Evolutionary conservation across 2,888 invertebrate genomes (phyloP).

Genomic region (Drosophila limbata): DNA sequence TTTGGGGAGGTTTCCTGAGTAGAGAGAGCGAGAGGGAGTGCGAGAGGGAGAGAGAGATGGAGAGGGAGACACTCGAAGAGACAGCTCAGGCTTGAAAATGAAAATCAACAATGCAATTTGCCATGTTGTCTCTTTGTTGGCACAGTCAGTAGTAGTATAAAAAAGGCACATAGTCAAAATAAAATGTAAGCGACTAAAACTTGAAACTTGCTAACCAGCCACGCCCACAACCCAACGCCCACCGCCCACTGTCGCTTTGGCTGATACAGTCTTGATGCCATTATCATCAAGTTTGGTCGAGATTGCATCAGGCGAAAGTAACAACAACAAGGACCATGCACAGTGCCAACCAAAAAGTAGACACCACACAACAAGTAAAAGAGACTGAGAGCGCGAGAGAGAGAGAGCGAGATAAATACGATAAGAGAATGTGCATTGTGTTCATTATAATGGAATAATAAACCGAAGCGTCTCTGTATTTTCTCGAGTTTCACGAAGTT

Average conservation of each 20-base stretch:
- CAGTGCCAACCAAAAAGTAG: slow-evolving; percentile 65
- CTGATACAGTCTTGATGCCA: slow-evolving; percentile 28
- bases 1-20: slow-evolving; percentile 55
- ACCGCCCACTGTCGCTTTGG: not conserved
- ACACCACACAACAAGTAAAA: slow-evolving; percentile 9
- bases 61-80: slow-evolving; percentile 39
- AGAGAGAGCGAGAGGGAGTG: not conserved
- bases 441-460: slow-evolving; percentile 80
- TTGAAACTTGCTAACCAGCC: slow-evolving; percentile 61
- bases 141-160: slow-evolving; percentile 26
- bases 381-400: not conserved
- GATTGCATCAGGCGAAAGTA: slow-evolving; percentile 73
- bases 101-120: slow-evolving; percentile 83
- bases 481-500: slow-evolving; percentile 43
- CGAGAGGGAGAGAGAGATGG: not conserved
- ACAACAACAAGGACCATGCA: slow-evolving; percentile 65
- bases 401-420: slow-evolving; percentile 7
- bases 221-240: slow-evolving; percentile 21
- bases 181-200: slow-evolving; percentile 61
- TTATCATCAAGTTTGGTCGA: slow-evolving; percentile 61
- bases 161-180: slow-evolving; percentile 19
- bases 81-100: slow-evolving; percentile 76
- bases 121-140: slow-evolving; percentile 66
- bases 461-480: slow-evolving; percentile 60
- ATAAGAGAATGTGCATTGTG: slow-evolving; percentile 72